Percentiles rank a stretch among this genome's conserved stretches.
These are phyloP conservation scores for Hepsetus odoe DNA, from an alignment of 2,113 vertebrate genomes.

Conservation along the genomic window DNA sequence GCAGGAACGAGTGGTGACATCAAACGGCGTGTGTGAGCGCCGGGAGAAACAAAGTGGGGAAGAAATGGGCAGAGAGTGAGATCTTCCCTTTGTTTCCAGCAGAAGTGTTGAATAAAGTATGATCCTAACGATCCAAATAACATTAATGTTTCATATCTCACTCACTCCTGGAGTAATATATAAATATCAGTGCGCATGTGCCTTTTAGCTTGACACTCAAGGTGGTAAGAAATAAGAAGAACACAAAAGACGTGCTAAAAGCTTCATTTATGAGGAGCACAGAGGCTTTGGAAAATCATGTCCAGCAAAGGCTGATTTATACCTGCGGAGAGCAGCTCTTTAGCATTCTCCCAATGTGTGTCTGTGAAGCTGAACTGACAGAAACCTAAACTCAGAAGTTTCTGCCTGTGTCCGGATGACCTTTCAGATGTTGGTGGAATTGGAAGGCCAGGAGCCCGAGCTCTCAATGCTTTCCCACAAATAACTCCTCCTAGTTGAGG, in stretches of 20 bases:
- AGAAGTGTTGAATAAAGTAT: background rate
- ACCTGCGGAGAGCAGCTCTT: constrained; percentile 28
- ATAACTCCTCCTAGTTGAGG: background rate
- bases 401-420: constrained; percentile 14
- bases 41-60: background rate
- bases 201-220: background rate
- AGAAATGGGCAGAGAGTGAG: background rate
- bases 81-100: constrained; percentile 3
- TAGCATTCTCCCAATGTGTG: constrained; percentile 16
- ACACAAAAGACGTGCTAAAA: constrained; percentile 26
- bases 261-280: constrained; percentile 11
- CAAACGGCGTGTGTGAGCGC: constrained; percentile 8
- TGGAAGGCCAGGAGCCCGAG: background rate
- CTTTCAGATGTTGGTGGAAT: background rate
- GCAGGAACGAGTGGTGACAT: constrained; percentile 6
- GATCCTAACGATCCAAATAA: constrained; percentile 12
- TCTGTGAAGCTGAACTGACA: constrained; percentile 33
- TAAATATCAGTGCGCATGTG: background rate
- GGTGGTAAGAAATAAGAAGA: constrained; percentile 4
- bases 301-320: constrained; percentile 25
- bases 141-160: constrained; percentile 21
- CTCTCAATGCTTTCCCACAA: constrained; percentile 7
- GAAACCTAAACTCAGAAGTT: constrained; percentile 21
- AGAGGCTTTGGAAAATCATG: constrained; percentile 6
- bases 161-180: background rate